Base-by-base conservation (phyloP, 1,140 invertebrate species). In the Whitmania pigra region DNA sequence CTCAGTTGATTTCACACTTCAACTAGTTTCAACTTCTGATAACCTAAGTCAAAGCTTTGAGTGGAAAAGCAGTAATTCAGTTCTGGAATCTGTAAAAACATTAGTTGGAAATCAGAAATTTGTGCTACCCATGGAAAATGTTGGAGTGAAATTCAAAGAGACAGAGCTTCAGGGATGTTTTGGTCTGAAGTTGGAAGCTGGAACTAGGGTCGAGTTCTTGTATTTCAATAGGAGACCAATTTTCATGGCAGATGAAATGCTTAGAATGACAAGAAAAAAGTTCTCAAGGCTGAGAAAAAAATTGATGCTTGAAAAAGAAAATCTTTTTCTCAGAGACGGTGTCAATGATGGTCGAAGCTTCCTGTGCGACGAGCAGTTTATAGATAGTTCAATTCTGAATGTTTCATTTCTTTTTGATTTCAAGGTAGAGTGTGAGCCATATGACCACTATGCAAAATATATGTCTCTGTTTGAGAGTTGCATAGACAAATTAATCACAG, bases 151-250 rank as follows among this genome's bases (percentile, higher is more conserved):
- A 25, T 4, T 63, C 1, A 20, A 63, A 63, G 29, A n/a, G 11
- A 18, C 29, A 13, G 18, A 63, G 57, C 9, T 63, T 25, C 1
- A 63, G 29, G 29, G 22, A 4, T 63, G 57, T 63, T 25, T 25
- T 63, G 57, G 57, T 13, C 22, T 22, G 18, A 22, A 25, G 15
- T 13, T 25, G 9, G 57, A 20, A 11, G 9, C 29, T 63, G 57
- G 57, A 11, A 3, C 29, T 63, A 63, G 18, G 11, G 22, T 63
- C 6, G 29, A 63, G 11, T 63, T 25, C 29, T 63, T 63, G 57
- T 63, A 63, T 63, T 63, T 63, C 29, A 63, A 63, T 15, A 63
- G 29, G 11, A 63, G 29, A 17, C 57, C 57, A 63, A 63, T 63
- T 63, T 63, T 31, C 7, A 13, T 63, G 57, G 29, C 11, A 25